Evolutionary conservation across 2,113 vertebrate species (phyloP).

Genomic region (Pteruthius melanotis): DNA sequence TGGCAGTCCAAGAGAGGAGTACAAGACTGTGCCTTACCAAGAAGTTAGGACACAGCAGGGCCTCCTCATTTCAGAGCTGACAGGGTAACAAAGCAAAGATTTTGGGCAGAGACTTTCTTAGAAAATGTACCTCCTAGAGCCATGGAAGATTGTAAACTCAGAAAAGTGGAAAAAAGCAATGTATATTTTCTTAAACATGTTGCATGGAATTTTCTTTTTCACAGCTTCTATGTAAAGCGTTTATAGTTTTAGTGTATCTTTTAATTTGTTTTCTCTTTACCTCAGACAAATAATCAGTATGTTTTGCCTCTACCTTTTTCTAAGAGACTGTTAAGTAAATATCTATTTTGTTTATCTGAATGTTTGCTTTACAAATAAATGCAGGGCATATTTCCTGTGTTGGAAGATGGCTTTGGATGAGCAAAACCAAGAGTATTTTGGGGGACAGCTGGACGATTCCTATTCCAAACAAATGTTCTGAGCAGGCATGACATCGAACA

Average conservation of each 20-base stretch:
- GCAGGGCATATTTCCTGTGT: not conserved
- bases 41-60: not conserved
- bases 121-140: not conserved
- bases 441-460: not conserved
- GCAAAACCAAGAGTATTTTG: not conserved
- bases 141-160: not conserved
- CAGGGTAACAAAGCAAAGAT: not conserved
- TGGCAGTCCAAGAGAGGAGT: not conserved
- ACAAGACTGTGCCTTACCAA: not conserved
- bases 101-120: not conserved
- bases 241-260: not conserved
- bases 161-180: not conserved
- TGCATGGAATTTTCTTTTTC: not conserved
- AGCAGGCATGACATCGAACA: not conserved
- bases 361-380: not conserved
- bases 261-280: not conserved
- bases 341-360: not conserved
- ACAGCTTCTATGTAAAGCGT: not conserved
- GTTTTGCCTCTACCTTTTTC: not conserved
- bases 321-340: not conserved
- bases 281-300: not conserved
- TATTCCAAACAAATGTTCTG: not conserved
- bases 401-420: not conserved
- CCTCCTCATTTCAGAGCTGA: not conserved
- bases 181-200: not conserved